Percentiles rank a stretch among this genome's conserved stretches.
These are phyloP conservation scores for Lophochroa leadbeateri DNA, from an alignment of 2,113 vertebrate genomes.

Conservation along the genomic window DNA sequence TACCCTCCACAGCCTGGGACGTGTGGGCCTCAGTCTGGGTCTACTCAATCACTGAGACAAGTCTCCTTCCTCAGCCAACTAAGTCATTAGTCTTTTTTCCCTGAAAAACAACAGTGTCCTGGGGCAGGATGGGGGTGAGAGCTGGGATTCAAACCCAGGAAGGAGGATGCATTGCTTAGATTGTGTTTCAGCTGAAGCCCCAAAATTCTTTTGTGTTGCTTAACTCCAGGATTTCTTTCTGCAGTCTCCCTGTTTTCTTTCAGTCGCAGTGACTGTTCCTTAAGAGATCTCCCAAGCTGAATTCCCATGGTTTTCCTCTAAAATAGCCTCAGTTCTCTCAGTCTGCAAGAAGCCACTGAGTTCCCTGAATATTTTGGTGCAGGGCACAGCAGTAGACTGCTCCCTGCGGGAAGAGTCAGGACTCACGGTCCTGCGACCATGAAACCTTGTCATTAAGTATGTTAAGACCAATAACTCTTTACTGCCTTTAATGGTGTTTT, in stretches of 20 bases:
- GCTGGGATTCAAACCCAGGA: not conserved
- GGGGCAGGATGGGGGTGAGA: not conserved
- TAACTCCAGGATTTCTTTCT: not conserved
- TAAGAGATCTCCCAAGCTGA: not conserved
- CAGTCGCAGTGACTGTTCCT: not conserved
- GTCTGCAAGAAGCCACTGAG: not conserved
- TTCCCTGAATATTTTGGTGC: not conserved
- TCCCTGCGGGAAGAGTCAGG: not conserved
- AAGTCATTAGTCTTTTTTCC: not conserved
- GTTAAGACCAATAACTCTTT: not conserved
- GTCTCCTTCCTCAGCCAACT: not conserved
- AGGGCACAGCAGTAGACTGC: not conserved
- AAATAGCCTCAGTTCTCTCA: not conserved
- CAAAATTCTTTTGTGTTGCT: not conserved
- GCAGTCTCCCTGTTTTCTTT: not conserved
- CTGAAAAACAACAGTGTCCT: not conserved
- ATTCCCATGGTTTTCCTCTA: not conserved
- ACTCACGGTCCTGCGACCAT: not conserved
- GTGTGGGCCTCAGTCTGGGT: not conserved
- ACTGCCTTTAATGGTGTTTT: constrained; percentile 4
- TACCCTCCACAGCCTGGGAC: not conserved
- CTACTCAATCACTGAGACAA: not conserved
- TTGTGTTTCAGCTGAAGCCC: not conserved
- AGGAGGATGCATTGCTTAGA: not conserved
- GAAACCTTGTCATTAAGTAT: not conserved